These are phyloP conservation scores for Percopsis omiscomaycus DNA, from an alignment of 2,797 vertebrate species.

Conservation along the genomic window DNA sequence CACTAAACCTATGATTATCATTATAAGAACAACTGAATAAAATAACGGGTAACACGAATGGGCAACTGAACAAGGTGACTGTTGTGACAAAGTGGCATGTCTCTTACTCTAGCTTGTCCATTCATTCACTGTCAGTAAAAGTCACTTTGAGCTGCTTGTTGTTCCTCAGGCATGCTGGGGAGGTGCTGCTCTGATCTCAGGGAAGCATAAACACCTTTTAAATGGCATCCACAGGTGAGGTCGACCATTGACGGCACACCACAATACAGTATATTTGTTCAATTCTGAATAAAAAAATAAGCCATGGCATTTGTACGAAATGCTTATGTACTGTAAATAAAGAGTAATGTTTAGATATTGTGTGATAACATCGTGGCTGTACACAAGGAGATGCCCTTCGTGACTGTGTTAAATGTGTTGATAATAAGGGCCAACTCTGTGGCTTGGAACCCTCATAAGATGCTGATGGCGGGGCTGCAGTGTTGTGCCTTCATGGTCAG, in stretches of 20 bases:
- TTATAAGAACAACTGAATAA: too few relatives aligned
- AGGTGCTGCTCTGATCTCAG: conserved; percentile 83
- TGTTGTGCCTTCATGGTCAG: conserved; percentile 85
- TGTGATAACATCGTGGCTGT: background rate
- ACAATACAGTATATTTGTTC: background rate
- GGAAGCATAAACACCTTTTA: conserved; percentile 77
- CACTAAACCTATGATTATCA: too few relatives aligned
- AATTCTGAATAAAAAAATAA: background rate
- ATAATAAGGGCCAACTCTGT: conserved; percentile 80
- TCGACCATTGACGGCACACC: too few relatives aligned
- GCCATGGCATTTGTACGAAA: background rate
- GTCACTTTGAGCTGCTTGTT: background rate
- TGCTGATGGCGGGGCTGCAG: conserved; percentile 86
- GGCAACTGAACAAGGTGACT: too few relatives aligned
- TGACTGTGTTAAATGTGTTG: conserved; percentile 4
- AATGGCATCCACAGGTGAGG: conserved; percentile 83
- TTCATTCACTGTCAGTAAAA: background rate
- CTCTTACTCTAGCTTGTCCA: background rate
- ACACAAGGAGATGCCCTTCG: background rate
- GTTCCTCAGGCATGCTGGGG: conserved; percentile 85
- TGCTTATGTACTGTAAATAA: background rate
- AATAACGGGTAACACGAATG: too few relatives aligned
- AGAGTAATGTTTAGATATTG: background rate
- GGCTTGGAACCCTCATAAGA: conserved; percentile 89
- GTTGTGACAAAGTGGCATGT: too few relatives aligned